These are phyloP conservation scores for Diacarnus erythraeanus DNA, from an alignment of 37 sponge, comb jelly and placozoan genomes.

Conservation along the genomic window DNA sequence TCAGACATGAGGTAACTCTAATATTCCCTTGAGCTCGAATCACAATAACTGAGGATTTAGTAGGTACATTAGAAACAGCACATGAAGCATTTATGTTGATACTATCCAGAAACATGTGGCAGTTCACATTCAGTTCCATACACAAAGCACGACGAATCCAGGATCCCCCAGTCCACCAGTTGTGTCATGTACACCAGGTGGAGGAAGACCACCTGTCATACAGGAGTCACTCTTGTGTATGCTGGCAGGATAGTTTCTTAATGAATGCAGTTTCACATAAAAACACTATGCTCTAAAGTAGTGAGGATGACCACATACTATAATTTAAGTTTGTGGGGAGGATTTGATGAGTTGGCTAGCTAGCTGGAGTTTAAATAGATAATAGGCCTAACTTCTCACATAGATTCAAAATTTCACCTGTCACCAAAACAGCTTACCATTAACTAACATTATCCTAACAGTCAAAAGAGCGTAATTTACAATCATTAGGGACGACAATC, in stretches of 20 bases:
- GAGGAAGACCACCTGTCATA: slow-evolving; percentile 50
- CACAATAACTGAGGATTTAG: slow-evolving; percentile 5
- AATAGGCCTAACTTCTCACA: no score
- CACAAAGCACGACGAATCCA: neutral
- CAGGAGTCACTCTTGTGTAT: slow-evolving; percentile 46
- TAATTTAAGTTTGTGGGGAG: no score
- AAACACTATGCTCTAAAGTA: no score
- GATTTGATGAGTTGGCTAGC: no score
- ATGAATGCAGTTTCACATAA: no score
- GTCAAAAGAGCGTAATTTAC: no score
- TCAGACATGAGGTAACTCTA: slow-evolving; percentile 45
- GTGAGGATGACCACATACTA: neutral
- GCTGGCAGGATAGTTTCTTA: slow-evolving; percentile 16
- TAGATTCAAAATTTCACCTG: no score
- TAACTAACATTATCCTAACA: no score
- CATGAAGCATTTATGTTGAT: slow-evolving; percentile 38
- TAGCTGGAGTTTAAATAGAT: no score
- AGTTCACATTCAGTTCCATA: slow-evolving; percentile 53
- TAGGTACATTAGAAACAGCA: slow-evolving; percentile 46
- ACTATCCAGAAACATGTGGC: neutral
- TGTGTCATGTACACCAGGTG: slow-evolving; percentile 53
- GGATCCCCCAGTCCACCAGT: neutral
- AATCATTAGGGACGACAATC: no score
- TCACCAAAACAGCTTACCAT: no score
- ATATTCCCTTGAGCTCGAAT: slow-evolving; percentile 48